Evolutionary conservation across 2,888 invertebrate genomes (phyloP).

Genomic region (Aromia moschata): DNA sequence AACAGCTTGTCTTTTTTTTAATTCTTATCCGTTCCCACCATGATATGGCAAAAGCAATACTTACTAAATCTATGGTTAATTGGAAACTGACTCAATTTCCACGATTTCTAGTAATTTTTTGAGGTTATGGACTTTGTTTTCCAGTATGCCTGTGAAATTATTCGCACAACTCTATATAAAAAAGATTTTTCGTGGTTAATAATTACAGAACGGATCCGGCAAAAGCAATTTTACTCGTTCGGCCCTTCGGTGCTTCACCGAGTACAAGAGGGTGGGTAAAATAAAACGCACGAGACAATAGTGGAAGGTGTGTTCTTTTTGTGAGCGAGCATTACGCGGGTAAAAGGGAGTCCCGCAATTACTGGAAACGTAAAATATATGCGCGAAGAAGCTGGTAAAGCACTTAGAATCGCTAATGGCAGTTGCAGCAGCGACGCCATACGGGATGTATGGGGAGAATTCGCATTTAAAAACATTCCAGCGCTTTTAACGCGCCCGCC

Average conservation of each 20-base stretch:
- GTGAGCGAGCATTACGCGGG: slow-evolving; percentile 15
- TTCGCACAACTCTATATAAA: too few relatives aligned
- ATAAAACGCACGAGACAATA: slow-evolving; percentile 12
- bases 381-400: slow-evolving; percentile 6
- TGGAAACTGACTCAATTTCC: too few relatives aligned
- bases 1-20: too few relatives aligned
- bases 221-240: slow-evolving; percentile 1
- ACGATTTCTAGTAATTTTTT: too few relatives aligned
- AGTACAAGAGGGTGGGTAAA: slow-evolving; percentile 14
- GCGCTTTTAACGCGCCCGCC: not conserved
- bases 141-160: too few relatives aligned
- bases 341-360: slow-evolving; percentile 20
- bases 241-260: not conserved
- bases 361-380: slow-evolving; percentile 19
- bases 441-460: slow-evolving; percentile 8
- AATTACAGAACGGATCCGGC: not conserved
- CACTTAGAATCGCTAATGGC: slow-evolving; percentile 14
- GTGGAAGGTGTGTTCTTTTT: slow-evolving; percentile 17
- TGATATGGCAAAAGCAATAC: too few relatives aligned
- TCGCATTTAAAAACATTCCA: not conserved
- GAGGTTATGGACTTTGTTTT: too few relatives aligned
- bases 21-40: too few relatives aligned
- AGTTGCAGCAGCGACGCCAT: slow-evolving; percentile 9
- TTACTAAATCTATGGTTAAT: too few relatives aligned
- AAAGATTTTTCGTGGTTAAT: too few relatives aligned